A percentile compares a stretch with the other conserved stretches of the same genome.
Evolutionary conservation across 2,888 invertebrate species (phyloP).

Genomic region (Stenichneumon culpator): DNA sequence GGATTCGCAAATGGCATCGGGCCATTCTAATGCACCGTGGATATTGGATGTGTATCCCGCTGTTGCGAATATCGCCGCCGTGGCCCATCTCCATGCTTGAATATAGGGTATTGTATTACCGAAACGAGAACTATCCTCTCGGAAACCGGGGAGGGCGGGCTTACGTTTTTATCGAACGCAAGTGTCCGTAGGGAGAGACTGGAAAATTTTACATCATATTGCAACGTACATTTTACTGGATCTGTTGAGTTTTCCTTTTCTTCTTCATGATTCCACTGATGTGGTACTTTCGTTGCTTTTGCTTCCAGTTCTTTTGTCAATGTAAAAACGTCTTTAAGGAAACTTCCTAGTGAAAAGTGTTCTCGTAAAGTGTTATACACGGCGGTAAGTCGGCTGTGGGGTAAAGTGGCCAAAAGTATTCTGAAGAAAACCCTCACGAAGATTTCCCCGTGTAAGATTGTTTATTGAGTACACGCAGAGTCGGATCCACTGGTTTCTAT

Average conservation of each 20-base stretch:
- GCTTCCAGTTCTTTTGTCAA: background rate
- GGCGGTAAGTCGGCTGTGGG: no score
- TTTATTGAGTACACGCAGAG: no score
- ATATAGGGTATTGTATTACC: conserved; percentile 38
- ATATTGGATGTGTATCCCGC: conserved; percentile 27
- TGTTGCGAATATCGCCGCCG: conserved; percentile 14
- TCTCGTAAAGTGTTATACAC: no score
- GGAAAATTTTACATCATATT: background rate
- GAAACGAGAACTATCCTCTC: conserved; percentile 26
- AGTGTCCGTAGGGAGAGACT: background rate
- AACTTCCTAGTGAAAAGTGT: no score
- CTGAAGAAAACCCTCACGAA: no score
- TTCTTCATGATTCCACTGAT: background rate
- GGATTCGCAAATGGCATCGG: conserved; percentile 47
- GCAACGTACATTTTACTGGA: background rate
- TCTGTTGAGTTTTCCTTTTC: background rate
- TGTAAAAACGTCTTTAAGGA: no score
- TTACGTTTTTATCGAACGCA: conserved; percentile 10
- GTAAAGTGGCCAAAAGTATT: no score
- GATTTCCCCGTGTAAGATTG: no score
- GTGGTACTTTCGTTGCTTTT: background rate
- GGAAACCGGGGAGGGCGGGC: conserved; percentile 10
- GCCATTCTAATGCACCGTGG: conserved; percentile 47
- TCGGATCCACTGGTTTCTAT: no score
- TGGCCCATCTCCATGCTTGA: conserved; percentile 10